Base-by-base conservation (phyloP, 1,140 invertebrate species). In the Palaemon carinicauda region DNA sequence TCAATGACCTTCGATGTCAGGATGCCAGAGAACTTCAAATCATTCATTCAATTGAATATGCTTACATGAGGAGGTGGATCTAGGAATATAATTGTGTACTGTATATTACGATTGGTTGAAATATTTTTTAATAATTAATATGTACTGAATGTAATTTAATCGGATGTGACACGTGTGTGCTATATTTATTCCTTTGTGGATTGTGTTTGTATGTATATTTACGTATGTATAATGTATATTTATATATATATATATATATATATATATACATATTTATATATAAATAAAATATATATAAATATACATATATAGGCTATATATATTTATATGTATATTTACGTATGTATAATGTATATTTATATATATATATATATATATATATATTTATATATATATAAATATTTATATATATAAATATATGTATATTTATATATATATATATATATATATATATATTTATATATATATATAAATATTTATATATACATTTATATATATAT, bases 351-450 rank as follows among this genome's bases (percentile, higher is more conserved):
- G n/a, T 41, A 17, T 31, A 1, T n/a, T 41, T 77, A 77, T n/a
- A 77, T 77, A 51, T n/a, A 77, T 77, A 77, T 5, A 77, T 77
- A 77, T n/a, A 51, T 77, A 77, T 5, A 77, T n/a, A 77, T 77
- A 51, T n/a, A 77, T 77, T 33, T 41, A 41, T 77, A 51, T 5
- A 77, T 27, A 12, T 17, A 73, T 9, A 19, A 10, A 24, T 1
- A 24, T 29, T 7, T 29, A 24, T 29, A 24, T 29, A n/a, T 27
- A 12, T 17, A 73, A 15, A 19, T 29, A 24, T 1, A 24, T 29
- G 10, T 29, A 24, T 29, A 24, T 29, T 7, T 24, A 73, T 24
- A 27, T 29, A 73, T 73, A 31, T 73, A 73, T 73, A 31, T 73
- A 41, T 41, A 41, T 27, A 73, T 73, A 31, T 73, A 73, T 52